These are phyloP conservation scores for Leptobrachium leishanense DNA, from an alignment of 2,113 vertebrate genomes.

Conservation along the genomic window DNA sequence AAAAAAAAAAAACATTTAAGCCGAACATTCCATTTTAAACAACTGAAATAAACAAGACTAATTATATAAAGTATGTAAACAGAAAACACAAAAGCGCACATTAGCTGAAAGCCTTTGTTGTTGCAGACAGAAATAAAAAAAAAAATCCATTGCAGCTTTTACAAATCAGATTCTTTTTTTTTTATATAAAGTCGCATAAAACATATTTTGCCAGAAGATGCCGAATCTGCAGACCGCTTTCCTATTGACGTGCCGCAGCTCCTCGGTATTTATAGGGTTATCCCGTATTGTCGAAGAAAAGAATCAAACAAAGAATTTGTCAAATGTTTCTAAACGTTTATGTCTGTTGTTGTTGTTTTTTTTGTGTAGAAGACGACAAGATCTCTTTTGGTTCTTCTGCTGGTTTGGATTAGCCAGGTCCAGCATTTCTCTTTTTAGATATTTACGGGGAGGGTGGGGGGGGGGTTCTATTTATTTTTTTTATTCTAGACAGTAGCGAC, in stretches of 20 bases:
- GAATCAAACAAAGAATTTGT: conserved; percentile 53
- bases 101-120: background rate
- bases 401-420: conserved; percentile 69
- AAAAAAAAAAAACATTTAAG: background rate
- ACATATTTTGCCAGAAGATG: conserved; percentile 76
- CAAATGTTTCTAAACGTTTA: background rate
- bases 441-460: background rate
- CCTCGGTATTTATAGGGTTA: conserved; percentile 61
- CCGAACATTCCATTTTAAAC: background rate
- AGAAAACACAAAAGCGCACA: background rate
- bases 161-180: conserved; percentile 50
- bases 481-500: conserved; percentile 69
- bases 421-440: conserved; percentile 21
- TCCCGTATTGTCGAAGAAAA: conserved; percentile 46
- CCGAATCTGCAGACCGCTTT: conserved; percentile 70
- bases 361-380: background rate
- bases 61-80: background rate
- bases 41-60: background rate
- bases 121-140: background rate
- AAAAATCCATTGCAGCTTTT: conserved; percentile 16
- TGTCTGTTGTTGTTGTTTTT: background rate
- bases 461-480: conserved; percentile 47
- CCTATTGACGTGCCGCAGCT: conserved; percentile 77
- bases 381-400: background rate
- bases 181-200: conserved; percentile 76